Evolutionary conservation across 2,113 vertebrate species (phyloP), one percentile per base, ranked within the genome.

Genomic region (Lamprotornis superbus): DNA sequence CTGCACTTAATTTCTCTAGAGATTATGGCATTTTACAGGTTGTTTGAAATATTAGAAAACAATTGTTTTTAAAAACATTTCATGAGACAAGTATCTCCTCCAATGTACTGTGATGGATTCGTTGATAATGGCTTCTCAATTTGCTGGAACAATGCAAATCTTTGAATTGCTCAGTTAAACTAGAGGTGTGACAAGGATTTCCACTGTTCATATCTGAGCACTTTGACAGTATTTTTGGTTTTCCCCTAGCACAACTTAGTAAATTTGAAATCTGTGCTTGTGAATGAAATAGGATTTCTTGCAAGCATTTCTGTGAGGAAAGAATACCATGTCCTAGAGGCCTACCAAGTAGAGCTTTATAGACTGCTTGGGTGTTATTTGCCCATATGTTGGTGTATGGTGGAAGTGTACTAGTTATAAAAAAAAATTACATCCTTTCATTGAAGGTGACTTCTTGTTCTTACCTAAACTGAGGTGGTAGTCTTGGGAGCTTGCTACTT

Each of bases 151-250:
- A 37, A 3, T 20, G 53, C 21, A 67, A 69, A 50, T 73, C 39
- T 71, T 78, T 47, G 16, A 60, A 17, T 83, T 68, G n/a, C 15
- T 89, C 8, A 20, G 49, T 56, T 77, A 35, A 74, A 46, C 40
- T 47, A 39, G 46, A 97, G 96, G 97, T 97, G 96, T 97, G 18
- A 64, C 81, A n/a, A 37, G 15, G 27, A 19, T 77, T 94, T 81
- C 33, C 5, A 9, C 31, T 79, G 9, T 70, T 94, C 24, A 13
- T 7, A 2, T 89, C 52, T 83, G 44, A 81, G 61, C 69, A 31
- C 30, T 60, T 17, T 81, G n/a, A 53, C 1, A 27, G 9, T 75
- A 33, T 25, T 85, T 60, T 19, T 90, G 9, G 5, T 73, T 87
- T 81, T 73, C 6, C 20, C 12, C 9, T 83, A 30, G 23, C 27